A percentile compares a stretch with the other conserved stretches of the same genome.
phyloP scores from a whole-genome alignment of 1,140 invertebrate genomes.

The Aporrectodea caliginosa region DNA sequence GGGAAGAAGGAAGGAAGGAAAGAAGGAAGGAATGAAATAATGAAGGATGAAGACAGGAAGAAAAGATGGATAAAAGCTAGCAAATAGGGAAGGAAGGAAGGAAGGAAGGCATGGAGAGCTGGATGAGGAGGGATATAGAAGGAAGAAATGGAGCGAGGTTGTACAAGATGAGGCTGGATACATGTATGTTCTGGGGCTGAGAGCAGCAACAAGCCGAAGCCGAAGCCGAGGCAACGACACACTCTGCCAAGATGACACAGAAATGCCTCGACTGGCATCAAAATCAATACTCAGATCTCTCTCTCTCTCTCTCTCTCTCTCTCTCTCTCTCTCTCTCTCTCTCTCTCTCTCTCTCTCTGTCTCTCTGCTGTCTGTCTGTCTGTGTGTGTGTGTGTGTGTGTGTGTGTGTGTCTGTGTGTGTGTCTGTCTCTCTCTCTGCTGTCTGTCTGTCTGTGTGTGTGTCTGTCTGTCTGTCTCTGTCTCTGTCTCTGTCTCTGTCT shows the following conservation, averaged over 20 bases:
- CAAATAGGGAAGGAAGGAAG: not conserved
- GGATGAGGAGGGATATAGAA: not conserved
- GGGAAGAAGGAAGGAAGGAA: not conserved
- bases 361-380: not conserved
- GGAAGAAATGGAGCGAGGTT: not conserved
- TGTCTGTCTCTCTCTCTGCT: no score
- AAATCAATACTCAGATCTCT: no score
- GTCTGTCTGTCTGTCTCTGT: no score
- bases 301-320: no score
- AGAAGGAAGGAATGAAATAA: not conserved
- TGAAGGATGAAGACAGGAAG: no score
- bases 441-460: no score
- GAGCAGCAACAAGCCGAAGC: no score
- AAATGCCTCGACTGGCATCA: no score
- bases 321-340: not conserved
- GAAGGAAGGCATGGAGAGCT: not conserved
- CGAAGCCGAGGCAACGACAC: no score
- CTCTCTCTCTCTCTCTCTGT: not conserved
- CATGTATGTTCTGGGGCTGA: no score
- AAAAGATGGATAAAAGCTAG: no score
- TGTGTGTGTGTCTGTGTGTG: not conserved
- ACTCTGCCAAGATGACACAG: no score
- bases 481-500: not conserved
- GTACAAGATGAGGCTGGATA: not conserved
- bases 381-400: not conserved